Evolutionary conservation across 1,140 invertebrate species (phyloP).

Genomic region (Drosophila tani): DNA sequence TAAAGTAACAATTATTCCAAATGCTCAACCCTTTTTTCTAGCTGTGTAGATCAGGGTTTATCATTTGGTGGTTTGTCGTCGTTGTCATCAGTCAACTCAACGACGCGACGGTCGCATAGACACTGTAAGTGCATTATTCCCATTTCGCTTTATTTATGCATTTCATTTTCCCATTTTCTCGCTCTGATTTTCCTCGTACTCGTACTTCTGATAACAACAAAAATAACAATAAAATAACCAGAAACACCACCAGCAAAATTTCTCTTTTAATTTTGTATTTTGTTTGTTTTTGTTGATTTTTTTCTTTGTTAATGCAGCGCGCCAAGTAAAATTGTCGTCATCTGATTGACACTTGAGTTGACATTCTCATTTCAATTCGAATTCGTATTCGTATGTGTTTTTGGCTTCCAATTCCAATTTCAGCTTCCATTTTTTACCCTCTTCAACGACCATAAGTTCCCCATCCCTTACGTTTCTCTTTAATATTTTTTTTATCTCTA

Average conservation of each 20-base stretch:
- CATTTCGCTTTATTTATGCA: slow-evolving; percentile 65
- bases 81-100: slow-evolving; percentile 60
- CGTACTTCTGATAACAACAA: slow-evolving; percentile 32
- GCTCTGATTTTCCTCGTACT: slow-evolving; percentile 63
- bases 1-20: too few species aligned
- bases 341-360: slow-evolving; percentile 77
- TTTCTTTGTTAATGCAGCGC: slow-evolving; percentile 66
- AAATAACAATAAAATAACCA: slow-evolving; percentile 19
- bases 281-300: neutral
- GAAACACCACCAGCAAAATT: slow-evolving; percentile 31
- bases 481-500: slow-evolving; percentile 8
- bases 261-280: slow-evolving; percentile 47
- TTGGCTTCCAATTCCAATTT: slow-evolving; percentile 21
- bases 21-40: neutral
- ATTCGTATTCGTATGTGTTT: slow-evolving; percentile 1
- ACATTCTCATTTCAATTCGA: slow-evolving; percentile 52
- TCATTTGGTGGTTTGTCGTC: slow-evolving; percentile 51
- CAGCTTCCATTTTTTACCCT: slow-evolving; percentile 5
- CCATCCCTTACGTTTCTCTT: neutral
- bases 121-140: slow-evolving; percentile 47
- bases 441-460: neutral
- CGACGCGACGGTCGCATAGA: slow-evolving; percentile 16
- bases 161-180: slow-evolving; percentile 68
- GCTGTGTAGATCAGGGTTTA: slow-evolving; percentile 31
- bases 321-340: slow-evolving; percentile 54